Percentiles rank a stretch among this genome's conserved stretches.
Conservation (phyloP, 2,888 invertebrate species). For the Noctuana brunneofusca region DNA sequence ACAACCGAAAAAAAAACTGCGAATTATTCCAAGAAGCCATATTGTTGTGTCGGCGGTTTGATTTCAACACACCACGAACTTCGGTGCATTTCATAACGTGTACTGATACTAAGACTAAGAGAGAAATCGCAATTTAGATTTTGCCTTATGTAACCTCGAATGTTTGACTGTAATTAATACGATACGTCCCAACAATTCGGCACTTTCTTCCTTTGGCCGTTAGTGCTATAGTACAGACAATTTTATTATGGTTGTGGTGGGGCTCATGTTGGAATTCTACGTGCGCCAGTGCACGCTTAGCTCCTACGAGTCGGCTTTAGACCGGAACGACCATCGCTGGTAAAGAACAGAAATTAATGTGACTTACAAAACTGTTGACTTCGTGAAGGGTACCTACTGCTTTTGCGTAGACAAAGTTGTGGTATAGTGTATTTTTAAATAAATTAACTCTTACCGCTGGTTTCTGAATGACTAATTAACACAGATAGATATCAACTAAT, state of each 20-base stretch:
- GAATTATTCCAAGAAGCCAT: too few relatives aligned
- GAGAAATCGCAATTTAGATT: constrained; percentile 4
- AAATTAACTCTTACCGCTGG: too few relatives aligned
- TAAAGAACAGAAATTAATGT: too few relatives aligned
- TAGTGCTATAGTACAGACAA: background rate
- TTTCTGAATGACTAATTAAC: too few relatives aligned
- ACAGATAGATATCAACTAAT: too few relatives aligned
- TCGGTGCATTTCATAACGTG: constrained; percentile 1
- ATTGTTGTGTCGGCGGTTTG: too few relatives aligned
- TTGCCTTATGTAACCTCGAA: background rate
- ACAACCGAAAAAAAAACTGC: too few relatives aligned
- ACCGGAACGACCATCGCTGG: background rate
- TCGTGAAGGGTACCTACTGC: too few relatives aligned
- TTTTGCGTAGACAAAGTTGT: too few relatives aligned
- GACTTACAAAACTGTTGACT: too few relatives aligned
- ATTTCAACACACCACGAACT: background rate
- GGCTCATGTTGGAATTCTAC: background rate
- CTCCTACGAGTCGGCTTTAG: background rate
- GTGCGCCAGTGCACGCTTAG: background rate
- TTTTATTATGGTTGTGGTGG: background rate
- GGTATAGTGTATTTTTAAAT: too few relatives aligned
- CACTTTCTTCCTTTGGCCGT: background rate
- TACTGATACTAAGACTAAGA: constrained; percentile 1
- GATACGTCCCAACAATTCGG: background rate
- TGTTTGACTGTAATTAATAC: background rate